Base-by-base conservation (phyloP, 2,888 invertebrate species). In the Meganola albula region DNA sequence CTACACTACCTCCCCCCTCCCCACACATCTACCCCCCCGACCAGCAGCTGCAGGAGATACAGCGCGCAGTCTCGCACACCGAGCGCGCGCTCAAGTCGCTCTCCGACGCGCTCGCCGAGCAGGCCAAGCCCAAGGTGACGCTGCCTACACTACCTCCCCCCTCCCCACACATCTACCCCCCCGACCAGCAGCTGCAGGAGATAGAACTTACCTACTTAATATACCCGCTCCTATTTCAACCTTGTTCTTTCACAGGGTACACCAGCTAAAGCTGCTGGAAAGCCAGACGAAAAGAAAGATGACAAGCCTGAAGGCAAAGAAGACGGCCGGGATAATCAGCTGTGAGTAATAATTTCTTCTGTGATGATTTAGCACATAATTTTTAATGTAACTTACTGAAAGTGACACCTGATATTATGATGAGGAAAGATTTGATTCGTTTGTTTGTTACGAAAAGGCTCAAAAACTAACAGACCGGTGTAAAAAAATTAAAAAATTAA, bases 11-110 rank as follows among this genome's bases (percentile, higher is more conserved):
- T 12, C n/a, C 95, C 24, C 93, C 95, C 57, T 98, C 98, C 76
- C 92, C 94, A 0, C 93, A 93, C 48, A 96, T 99, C 53, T 97
- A 97, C 86, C 98, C 98, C 1, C 91, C 92, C 59, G 97, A 97
- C 74, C 96, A 97, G 83, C 79, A 95, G 41, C 79, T 95, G 41
- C 92, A 93, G 69, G 90, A 16, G 16, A 16, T 16, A 16, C 16
- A 16, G 16, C 16, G 16, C 16, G 16, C 16, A 4, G 16, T 98
- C 7, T 91, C 93, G 69, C 90, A 92, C 34, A 95, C 98, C 38
- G 97, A 98, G 74, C 92, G 93, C 57, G 93, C 95, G 49, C 97
- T 98, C 6, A 93, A 94, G 82, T 90, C 93, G 2, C 93, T 95
- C 65, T 94, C 96, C 0, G 98, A 98, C 76, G 89, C 92, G 37